Base-by-base conservation (phyloP, 2,888 invertebrate species). In the Agrilus mali region DNA sequence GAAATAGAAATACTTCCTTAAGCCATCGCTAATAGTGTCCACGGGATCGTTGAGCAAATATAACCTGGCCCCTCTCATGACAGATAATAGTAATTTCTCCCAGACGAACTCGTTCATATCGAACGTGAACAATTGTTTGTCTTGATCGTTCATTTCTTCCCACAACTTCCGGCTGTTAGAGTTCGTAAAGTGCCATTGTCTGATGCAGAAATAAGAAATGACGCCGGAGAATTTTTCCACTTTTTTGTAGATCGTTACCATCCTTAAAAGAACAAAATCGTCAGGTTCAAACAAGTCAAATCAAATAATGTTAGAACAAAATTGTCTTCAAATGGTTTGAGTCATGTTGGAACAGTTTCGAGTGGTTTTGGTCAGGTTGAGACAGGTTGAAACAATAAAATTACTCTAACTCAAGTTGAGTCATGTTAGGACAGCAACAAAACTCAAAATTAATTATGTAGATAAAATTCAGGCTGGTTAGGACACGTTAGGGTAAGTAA, bases 1-100 rank as follows among this genome's bases (percentile, higher is more conserved):
- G 16, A 27, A 38, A 22, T 22, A 38, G 27, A 4, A 20, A 6
- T 5, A 16, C 7, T 10, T 12, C 17, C 13, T 4, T 5, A 14
- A 13, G 79, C 7, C 80, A 5, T 70, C 66, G 7, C 77, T 72
- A 39, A 87, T 61, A 0, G 79, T 80, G 42, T 73, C 73, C 12
- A 81, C 73, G 47, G 79, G 75, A 51, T 93, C 90, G 58, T 89
- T 88, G 53, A 87, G 75, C 41, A 92, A 63, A 60, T 82, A 86
- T 41, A 75, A 65, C 43, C 89, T 72, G 41, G 88, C 74, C 4
- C 93, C 93, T 39, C 68, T 68, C 27, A 86, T 66, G 58, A 88
- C 86, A 34, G 70, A 70, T 43, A 73, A 71, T 58, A 85, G 77
- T 56, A 82, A 88, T 2, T 68, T 61, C 14, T 72, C 61, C 92